phyloP scores from a whole-genome alignment of 1,140 invertebrate genomes.

The Anastrepha obliqua region DNA sequence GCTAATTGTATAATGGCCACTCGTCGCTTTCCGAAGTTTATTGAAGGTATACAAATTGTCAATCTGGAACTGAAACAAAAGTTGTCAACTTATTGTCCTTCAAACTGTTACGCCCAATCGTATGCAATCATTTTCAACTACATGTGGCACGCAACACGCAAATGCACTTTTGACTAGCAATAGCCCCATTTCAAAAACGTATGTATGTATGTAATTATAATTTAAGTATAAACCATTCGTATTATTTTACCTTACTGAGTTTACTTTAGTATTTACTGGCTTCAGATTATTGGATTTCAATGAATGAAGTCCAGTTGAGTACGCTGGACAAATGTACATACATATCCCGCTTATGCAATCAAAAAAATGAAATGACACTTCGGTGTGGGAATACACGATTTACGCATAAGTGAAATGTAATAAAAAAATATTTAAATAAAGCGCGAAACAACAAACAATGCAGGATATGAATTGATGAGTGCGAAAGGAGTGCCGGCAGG shows the following conservation, averaged over 20 bases:
- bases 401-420: neutral
- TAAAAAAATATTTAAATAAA: neutral
- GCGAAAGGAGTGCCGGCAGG: neutral
- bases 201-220: neutral
- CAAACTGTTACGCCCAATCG: neutral
- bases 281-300: neutral
- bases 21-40: no score
- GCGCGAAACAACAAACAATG: neutral
- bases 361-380: neutral
- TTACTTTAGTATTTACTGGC: no score
- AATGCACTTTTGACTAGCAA: slow-evolving; percentile 22
- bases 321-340: neutral
- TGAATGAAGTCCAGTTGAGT: neutral
- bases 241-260: neutral
- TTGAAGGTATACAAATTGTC: neutral
- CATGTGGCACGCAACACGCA: slow-evolving; percentile 15
- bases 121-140: neutral
- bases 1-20: no score
- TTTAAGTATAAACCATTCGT: neutral
- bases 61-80: neutral
- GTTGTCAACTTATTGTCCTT: slow-evolving; percentile 12
- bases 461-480: neutral
- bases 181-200: neutral
- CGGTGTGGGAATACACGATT: neutral
- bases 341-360: neutral